Conservation (phyloP, 2,888 invertebrate species). For the Axea sp. region DNA sequence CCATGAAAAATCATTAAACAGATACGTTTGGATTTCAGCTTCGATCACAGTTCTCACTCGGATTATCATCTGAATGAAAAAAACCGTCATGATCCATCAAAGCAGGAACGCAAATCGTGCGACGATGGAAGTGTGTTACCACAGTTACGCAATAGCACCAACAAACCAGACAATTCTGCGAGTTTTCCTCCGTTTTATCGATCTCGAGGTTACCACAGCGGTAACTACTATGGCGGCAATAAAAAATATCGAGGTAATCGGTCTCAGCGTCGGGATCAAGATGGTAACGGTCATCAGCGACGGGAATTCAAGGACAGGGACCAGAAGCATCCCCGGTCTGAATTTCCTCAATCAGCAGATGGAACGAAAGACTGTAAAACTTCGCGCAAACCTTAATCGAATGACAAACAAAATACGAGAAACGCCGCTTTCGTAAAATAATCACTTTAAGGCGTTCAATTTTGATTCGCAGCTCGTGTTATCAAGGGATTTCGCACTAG, state of each 20-base stretch:
- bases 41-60: conserved; percentile 67
- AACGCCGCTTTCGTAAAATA: conserved; percentile 15
- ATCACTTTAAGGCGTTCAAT: conserved; percentile 5
- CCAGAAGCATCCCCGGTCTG: conserved; percentile 65
- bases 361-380: conserved; percentile 63
- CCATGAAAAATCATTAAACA: too few species aligned
- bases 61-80: conserved; percentile 71
- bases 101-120: conserved; percentile 67
- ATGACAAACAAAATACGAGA: background rate
- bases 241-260: conserved; percentile 73
- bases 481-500: conserved; percentile 6
- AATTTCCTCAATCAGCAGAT: conserved; percentile 63
- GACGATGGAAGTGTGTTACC: conserved; percentile 71
- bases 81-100: conserved; percentile 67
- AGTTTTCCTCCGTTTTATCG: conserved; percentile 71
- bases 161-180: conserved; percentile 61
- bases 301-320: conserved; percentile 67
- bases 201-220: conserved; percentile 70
- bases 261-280: conserved; percentile 70
- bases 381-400: conserved; percentile 45
- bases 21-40: conserved; percentile 59
- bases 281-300: conserved; percentile 65
- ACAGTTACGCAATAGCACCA: conserved; percentile 71
- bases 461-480: conserved; percentile 9
- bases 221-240: conserved; percentile 69